Conservation (phyloP, 2,797 vertebrate genomes). For the Scleropages formosus region DNA sequence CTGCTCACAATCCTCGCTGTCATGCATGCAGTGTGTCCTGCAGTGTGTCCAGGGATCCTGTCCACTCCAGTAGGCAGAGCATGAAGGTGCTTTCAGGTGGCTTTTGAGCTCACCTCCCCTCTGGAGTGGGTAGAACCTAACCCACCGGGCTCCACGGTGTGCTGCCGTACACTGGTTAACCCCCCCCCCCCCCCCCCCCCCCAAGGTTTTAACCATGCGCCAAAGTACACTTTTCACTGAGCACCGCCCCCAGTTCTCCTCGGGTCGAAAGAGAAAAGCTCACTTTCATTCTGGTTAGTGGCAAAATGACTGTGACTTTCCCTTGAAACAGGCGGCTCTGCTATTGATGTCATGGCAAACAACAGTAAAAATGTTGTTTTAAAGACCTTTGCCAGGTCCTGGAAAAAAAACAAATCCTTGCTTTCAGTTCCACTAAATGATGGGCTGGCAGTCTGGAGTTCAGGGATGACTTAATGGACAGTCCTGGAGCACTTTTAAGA, state of each 20-base stretch:
- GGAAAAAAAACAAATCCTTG: conserved; percentile 34
- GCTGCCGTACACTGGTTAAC: too few species aligned
- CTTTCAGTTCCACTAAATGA: conserved; percentile 9
- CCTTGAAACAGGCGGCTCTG: conserved; percentile 35
- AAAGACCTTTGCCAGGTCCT: conserved; percentile 30
- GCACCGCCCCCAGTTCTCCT: not conserved
- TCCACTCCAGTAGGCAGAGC: too few species aligned
- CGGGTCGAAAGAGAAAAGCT: not conserved
- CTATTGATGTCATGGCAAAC: conserved; percentile 51
- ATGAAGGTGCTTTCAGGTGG: not conserved
- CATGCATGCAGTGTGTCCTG: not conserved
- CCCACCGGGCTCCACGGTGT: too few species aligned
- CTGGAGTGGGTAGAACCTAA: too few species aligned
- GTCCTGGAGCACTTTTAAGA: not conserved
- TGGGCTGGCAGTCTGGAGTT: conserved; percentile 15
- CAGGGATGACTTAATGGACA: not conserved
- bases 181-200: too few species aligned
- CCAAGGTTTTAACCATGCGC: too few species aligned
- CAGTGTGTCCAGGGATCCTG: too few species aligned
- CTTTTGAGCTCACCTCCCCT: not conserved
- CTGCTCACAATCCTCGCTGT: not conserved
- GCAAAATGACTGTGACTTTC: conserved; percentile 42
- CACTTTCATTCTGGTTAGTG: not conserved
- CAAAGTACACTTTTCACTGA: too few species aligned
- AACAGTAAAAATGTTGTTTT: conserved; percentile 43